Evolutionary conservation across 2,888 invertebrate genomes (phyloP).

Genomic region (Axea sp.): DNA sequence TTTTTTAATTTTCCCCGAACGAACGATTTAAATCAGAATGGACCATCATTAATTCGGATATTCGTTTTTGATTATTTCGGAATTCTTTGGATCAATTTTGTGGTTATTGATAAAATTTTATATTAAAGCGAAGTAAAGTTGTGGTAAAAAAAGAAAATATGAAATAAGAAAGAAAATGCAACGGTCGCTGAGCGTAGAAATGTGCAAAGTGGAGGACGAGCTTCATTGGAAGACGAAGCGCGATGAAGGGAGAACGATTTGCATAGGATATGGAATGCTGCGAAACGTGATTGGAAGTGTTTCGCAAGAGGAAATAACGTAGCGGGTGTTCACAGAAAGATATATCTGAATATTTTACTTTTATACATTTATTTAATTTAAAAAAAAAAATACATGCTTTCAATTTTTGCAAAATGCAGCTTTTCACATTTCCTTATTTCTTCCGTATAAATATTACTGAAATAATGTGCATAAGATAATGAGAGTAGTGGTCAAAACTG

Average conservation of each 20-base stretch:
- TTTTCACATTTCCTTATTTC: too few relatives aligned
- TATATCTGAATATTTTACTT: constrained; percentile 16
- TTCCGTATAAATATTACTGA: too few relatives aligned
- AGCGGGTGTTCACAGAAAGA: constrained; percentile 33
- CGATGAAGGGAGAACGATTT: constrained; percentile 46
- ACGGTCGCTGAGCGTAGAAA: constrained; percentile 5
- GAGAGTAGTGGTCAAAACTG: too few relatives aligned
- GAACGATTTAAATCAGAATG: too few relatives aligned
- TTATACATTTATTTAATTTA: constrained; percentile 2
- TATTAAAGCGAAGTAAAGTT: background rate
- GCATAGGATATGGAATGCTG: constrained; percentile 56
- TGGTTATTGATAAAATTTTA: too few relatives aligned
- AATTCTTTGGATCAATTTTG: too few relatives aligned
- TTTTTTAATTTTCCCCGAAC: too few relatives aligned
- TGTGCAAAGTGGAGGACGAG: constrained; percentile 21
- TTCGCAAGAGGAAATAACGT: constrained; percentile 38
- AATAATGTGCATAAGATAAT: too few relatives aligned
- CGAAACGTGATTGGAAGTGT: constrained; percentile 52
- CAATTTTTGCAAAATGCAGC: too few relatives aligned
- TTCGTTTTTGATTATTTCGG: too few relatives aligned
- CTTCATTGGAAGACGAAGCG: constrained; percentile 9
- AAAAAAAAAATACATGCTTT: background rate
- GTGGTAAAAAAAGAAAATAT: background rate
- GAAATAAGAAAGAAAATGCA: constrained; percentile 7
- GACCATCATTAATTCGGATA: background rate